Conservation (phyloP, 2,113 vertebrate species). For the Lagopus leucura region DNA sequence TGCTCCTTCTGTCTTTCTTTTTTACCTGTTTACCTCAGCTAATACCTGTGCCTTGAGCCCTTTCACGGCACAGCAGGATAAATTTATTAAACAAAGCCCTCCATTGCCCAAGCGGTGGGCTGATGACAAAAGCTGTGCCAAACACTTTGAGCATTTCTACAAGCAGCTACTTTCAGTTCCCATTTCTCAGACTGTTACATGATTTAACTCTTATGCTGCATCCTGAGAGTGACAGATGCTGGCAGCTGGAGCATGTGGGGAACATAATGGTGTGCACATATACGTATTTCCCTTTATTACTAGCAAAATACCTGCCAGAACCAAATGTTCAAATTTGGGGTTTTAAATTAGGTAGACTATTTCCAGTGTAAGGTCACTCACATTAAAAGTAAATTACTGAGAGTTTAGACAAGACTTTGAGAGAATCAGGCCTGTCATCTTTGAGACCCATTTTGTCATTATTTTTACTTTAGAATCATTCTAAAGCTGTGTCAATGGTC, state of each 20-base stretch:
- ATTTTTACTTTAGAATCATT: neutral
- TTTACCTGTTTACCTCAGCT: neutral
- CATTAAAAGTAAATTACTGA: neutral
- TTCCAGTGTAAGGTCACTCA: neutral
- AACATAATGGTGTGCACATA: neutral
- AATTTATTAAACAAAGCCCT: neutral
- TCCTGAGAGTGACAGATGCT: neutral
- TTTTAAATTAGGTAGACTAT: neutral
- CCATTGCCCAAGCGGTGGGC: neutral
- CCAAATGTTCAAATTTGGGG: neutral
- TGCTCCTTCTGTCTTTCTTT: neutral
- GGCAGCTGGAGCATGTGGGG: conserved; percentile 9
- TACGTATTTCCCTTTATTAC: neutral
- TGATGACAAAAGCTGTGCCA: neutral
- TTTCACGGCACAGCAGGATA: neutral
- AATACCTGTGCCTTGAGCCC: conserved; percentile 5
- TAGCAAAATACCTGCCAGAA: neutral
- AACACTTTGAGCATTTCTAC: neutral
- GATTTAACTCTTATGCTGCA: conserved; percentile 32
- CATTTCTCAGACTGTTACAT: conserved; percentile 19
- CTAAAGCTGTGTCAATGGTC: neutral
- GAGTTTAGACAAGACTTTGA: neutral
- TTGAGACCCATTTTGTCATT: neutral
- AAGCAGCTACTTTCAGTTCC: conserved; percentile 57
- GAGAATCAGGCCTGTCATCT: neutral